Evolutionary conservation across 2,113 vertebrate species (phyloP).

Genomic region (Gavialis gangeticus): DNA sequence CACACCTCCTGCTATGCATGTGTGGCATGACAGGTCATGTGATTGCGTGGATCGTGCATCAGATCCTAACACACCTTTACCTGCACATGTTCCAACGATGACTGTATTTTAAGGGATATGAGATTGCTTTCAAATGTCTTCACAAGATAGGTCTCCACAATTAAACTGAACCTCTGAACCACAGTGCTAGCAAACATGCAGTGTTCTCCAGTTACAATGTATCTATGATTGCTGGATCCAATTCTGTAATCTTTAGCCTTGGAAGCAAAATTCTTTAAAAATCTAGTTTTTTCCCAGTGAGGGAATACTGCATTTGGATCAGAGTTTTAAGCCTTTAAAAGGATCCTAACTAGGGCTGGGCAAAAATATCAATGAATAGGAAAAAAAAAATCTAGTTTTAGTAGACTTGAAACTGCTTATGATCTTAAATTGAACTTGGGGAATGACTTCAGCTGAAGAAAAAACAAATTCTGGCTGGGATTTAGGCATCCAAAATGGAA

Average conservation of each 20-base stretch:
- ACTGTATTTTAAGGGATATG: neutral
- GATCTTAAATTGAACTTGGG: constrained; percentile 9
- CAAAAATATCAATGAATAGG: neutral
- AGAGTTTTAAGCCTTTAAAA: neutral
- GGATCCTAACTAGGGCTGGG: neutral
- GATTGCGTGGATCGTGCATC: no score
- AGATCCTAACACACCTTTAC: no score
- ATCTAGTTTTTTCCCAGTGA: neutral
- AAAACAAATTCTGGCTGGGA: no score
- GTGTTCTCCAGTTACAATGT: neutral
- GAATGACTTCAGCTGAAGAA: neutral
- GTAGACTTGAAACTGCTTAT: neutral
- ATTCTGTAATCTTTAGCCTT: neutral
- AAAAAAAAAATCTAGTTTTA: neutral
- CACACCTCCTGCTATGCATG: no score
- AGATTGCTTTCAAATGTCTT: neutral
- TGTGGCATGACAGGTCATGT: no score
- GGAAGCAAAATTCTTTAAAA: neutral
- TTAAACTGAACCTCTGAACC: neutral
- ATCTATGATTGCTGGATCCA: neutral
- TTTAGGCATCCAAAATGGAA: no score
- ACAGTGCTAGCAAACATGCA: neutral
- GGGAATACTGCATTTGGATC: neutral
- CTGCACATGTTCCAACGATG: neutral
- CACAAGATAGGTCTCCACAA: neutral